phyloP scores from a whole-genome alignment of 2,888 invertebrate genomes.

The Eulithis testata region DNA sequence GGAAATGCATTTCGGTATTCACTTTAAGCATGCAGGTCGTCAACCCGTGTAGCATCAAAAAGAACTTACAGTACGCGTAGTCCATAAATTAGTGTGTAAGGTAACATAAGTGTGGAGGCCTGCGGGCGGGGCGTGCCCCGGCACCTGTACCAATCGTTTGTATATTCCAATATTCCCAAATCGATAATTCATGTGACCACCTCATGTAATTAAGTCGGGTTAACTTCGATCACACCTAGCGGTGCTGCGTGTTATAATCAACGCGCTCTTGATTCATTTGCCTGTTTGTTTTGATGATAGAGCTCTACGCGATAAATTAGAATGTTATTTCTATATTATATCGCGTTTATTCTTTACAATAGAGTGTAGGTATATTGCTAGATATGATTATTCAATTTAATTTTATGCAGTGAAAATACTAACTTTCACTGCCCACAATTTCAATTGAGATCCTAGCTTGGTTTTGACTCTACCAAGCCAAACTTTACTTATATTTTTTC shows the following conservation, averaged over 20 bases:
- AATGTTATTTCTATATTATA: slow-evolving; percentile 20
- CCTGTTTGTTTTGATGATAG: slow-evolving; percentile 43
- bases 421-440: too few species aligned
- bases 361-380: too few species aligned
- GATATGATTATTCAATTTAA: too few species aligned
- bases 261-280: slow-evolving; percentile 57
- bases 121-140: slow-evolving; percentile 68
- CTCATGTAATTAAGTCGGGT: slow-evolving; percentile 76
- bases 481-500: too few species aligned
- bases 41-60: slow-evolving; percentile 40
- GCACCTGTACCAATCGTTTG: slow-evolving; percentile 76
- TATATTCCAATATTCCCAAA: slow-evolving; percentile 63
- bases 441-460: too few species aligned
- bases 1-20: slow-evolving; percentile 23
- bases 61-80: slow-evolving; percentile 43
- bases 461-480: too few species aligned
- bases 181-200: slow-evolving; percentile 79
- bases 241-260: slow-evolving; percentile 50
- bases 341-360: neutral
- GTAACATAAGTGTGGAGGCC: slow-evolving; percentile 66
- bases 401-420: too few species aligned
- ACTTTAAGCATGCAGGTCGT: slow-evolving; percentile 34
- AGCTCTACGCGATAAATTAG: slow-evolving; percentile 22
- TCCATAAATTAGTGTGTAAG: slow-evolving; percentile 61
- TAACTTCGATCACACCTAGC: slow-evolving; percentile 67